These are phyloP conservation scores for Rhinoderma darwinii DNA, from an alignment of 2,113 vertebrate genomes.

Conservation along the genomic window DNA sequence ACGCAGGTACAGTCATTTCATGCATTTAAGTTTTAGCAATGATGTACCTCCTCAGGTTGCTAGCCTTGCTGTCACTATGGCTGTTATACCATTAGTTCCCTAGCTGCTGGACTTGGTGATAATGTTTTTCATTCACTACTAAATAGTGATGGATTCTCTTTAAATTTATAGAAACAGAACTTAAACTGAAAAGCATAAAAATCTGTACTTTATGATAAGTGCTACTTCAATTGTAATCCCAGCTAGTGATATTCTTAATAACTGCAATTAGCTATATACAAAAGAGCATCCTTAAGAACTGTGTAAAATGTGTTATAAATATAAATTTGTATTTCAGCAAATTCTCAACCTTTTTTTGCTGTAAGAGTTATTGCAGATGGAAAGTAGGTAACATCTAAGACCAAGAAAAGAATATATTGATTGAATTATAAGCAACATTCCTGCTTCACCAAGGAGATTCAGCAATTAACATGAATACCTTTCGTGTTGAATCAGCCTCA, in stretches of 20 bases:
- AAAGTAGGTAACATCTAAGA: background rate
- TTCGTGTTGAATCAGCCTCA: background rate
- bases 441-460: background rate
- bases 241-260: background rate
- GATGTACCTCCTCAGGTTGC: background rate
- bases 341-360: background rate
- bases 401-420: background rate
- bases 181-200: background rate
- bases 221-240: background rate
- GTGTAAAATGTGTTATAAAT: slow-evolving; percentile 4
- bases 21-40: no score
- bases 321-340: background rate
- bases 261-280: slow-evolving; percentile 5
- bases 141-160: background rate
- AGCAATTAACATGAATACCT: background rate
- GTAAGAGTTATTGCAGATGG: background rate
- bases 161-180: background rate
- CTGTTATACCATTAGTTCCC: background rate
- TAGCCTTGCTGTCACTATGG: background rate
- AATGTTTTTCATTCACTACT: background rate
- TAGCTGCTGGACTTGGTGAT: no score
- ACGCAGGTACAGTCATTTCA: no score
- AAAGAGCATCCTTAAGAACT: background rate
- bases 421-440: background rate
- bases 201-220: background rate